Base-by-base conservation (phyloP, 2,888 invertebrate genomes). In the Iselma pallidipennis region DNA sequence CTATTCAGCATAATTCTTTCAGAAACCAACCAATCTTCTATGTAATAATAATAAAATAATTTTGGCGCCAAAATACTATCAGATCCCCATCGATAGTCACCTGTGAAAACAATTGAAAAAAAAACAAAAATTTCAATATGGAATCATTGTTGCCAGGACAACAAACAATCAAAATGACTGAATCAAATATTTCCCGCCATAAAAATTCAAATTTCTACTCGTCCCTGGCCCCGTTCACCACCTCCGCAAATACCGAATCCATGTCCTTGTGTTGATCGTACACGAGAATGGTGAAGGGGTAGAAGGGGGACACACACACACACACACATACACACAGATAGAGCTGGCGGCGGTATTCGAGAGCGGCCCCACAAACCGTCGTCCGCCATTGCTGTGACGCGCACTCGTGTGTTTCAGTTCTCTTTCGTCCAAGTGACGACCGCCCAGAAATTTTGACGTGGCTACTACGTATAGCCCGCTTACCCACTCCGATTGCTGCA, bases 401-500 rank as follows among this genome's bases (percentile, higher is more conserved):
- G 88, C 87, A 86, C 85, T 86, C 86, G 87, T 86, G 86, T 37
- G 37, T 37, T 87, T 87, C 86, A 85, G 87, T 86, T 86, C 86
- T 88, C 87, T 86, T 86, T 88, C 87, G 85, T 86, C 88, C 88
- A 88, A n/a, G 90, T 90, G 90, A 90, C 90, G 90, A 90, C 85
- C 88, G 88, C 88, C 88, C 88, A 88, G 88, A 88, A 88, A 88
- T 89, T 90, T 91, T 91, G 91, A 91, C 91, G 91, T 91, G 91
- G 91, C 91, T 90, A 88, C 91, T 93, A 93, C 93, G 92, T 93
- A 92, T 91, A 88, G 89, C 89, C 89, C 88, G 89, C 89, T 91
- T 91, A 90, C 91, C 92, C 92, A 92, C 90, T 92, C 92, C 91
- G 90, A 91, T 91, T 89, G 91, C 92, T 89, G 91, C 91, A 91